Conservation (phyloP, 2,113 vertebrate genomes). For the Callopanchax toddi region DNA sequence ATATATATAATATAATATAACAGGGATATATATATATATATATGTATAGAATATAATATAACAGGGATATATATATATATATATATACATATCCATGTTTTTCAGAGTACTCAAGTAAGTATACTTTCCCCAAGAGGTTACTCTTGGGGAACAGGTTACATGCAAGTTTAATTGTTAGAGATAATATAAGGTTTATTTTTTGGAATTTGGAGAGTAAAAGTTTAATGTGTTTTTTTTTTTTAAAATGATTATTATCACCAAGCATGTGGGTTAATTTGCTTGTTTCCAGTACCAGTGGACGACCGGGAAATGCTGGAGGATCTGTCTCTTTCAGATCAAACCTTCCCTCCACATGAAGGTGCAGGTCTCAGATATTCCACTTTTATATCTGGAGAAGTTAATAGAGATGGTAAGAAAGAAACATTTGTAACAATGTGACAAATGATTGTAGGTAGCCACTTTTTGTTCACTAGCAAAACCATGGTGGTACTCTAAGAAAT, state of each 20-base stretch:
- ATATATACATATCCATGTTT: no score
- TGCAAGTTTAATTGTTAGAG: no score
- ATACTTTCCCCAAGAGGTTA: no score
- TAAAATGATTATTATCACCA: background rate
- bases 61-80: no score
- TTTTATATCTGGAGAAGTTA: constrained; percentile 65
- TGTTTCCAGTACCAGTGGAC: constrained; percentile 61
- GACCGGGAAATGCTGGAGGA: constrained; percentile 67
- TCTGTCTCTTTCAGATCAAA: constrained; percentile 66
- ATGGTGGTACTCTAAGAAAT: background rate
- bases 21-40: no score
- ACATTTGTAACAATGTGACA: background rate
- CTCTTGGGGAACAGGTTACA: no score
- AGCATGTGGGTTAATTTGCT: constrained; percentile 1
- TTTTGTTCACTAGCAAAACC: background rate
- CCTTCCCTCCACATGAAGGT: constrained; percentile 61
- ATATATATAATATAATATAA: no score
- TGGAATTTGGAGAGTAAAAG: no score
- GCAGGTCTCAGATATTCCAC: constrained; percentile 64
- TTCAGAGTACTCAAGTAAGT: no score
- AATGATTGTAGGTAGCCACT: background rate
- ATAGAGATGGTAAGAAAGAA: constrained; percentile 68
- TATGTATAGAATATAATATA: no score
- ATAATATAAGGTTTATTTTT: no score
- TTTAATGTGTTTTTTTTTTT: background rate